A percentile compares a stretch with the other conserved stretches of the same genome.
These are phyloP conservation scores for Chrysochloris asiatica DNA, from an alignment of 2,113 vertebrate species.

Conservation along the genomic window DNA sequence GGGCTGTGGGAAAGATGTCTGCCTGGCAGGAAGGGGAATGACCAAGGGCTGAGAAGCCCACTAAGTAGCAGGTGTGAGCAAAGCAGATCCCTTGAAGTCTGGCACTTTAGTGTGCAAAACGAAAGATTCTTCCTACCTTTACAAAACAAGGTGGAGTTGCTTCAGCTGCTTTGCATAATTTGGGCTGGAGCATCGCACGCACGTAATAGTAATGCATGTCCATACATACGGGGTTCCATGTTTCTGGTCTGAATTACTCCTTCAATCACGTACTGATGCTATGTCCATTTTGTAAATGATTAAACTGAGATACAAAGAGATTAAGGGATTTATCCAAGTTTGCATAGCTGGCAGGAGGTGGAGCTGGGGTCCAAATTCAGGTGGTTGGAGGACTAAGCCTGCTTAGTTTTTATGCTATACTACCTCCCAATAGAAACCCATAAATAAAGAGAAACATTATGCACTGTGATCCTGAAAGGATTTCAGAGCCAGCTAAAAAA, in stretches of 20 bases:
- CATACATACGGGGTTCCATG: neutral
- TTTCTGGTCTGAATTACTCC: neutral
- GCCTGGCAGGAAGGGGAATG: too few relatives aligned
- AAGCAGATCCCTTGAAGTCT: rapidly evolving
- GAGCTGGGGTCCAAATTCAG: neutral
- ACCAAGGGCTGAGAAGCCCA: neutral
- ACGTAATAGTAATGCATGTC: rapidly evolving
- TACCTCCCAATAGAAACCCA: neutral
- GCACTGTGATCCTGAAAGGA: neutral
- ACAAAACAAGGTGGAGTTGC: too few relatives aligned
- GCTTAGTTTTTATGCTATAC: neutral
- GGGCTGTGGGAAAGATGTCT: conserved; percentile 30
- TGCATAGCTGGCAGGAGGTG: neutral
- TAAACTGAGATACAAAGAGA: neutral
- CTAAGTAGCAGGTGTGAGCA: neutral
- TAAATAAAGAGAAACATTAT: neutral
- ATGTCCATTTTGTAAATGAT: neutral
- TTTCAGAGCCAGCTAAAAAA: neutral
- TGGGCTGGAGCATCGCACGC: too few relatives aligned
- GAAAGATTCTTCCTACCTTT: neutral
- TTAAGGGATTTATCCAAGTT: neutral
- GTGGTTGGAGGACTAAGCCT: neutral
- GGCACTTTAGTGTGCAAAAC: neutral
- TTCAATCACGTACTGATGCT: neutral
- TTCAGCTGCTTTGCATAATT: rapidly evolving